Percentiles rank a stretch among this genome's conserved stretches.
Evolutionary conservation across 2,888 invertebrate genomes (phyloP).

Genomic region (Pollenia amentaria): DNA sequence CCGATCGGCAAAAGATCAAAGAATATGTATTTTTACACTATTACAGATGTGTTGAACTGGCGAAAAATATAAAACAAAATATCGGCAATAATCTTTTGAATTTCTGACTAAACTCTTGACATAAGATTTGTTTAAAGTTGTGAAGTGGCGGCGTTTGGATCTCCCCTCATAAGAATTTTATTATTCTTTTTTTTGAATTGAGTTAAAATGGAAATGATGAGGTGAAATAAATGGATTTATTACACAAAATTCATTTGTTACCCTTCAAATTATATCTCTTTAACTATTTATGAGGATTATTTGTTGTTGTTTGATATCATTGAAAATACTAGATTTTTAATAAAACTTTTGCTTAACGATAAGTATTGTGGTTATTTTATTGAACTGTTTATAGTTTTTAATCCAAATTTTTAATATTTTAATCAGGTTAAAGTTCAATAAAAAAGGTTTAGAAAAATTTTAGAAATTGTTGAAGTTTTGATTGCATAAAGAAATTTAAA

Average conservation of each 20-base stretch:
- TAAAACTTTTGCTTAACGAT: no score
- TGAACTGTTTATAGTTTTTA: no score
- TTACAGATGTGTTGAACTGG: conserved; percentile 62
- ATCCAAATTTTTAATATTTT: no score
- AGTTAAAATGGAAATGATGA: conserved; percentile 37
- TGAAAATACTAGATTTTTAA: not conserved
- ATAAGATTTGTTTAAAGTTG: conserved; percentile 62
- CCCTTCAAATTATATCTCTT: not conserved
- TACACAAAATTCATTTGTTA: conserved; percentile 15
- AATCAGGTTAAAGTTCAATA: no score
- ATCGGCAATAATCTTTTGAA: conserved; percentile 69
- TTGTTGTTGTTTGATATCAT: not conserved
- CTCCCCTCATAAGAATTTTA: conserved; percentile 17
- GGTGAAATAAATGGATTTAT: conserved; percentile 57
- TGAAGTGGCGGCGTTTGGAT: conserved; percentile 56
- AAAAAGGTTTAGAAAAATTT: no score
- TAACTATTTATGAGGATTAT: not conserved
- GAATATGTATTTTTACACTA: conserved; percentile 36
- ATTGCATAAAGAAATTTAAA: no score
- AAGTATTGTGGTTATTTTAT: no score
- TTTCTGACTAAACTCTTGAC: conserved; percentile 53
- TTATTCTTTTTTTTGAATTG: not conserved
- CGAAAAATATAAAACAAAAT: conserved; percentile 70
- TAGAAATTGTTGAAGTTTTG: no score
- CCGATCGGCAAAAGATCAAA: conserved; percentile 72